These are phyloP conservation scores for Apodemia zela DNA, from an alignment of 2,888 invertebrate genomes.

Conservation along the genomic window DNA sequence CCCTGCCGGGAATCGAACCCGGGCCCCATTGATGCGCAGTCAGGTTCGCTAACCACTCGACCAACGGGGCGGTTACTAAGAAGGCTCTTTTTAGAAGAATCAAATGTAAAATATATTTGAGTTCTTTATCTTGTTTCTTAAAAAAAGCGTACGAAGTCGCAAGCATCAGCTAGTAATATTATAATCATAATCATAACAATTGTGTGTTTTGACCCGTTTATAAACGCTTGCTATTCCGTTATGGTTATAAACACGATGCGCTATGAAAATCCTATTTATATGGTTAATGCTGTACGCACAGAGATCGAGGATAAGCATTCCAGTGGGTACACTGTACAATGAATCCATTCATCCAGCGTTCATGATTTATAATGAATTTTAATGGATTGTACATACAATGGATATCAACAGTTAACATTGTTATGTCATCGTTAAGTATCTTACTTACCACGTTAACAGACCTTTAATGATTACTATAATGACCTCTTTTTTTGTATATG, in stretches of 20 bases:
- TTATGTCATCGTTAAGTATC: neutral
- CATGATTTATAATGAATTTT: slow-evolving; percentile 43
- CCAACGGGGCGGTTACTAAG: too few relatives aligned
- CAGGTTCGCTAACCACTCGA: too few relatives aligned
- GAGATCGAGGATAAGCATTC: slow-evolving; percentile 52
- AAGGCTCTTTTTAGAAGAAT: too few relatives aligned
- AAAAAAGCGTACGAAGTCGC: neutral
- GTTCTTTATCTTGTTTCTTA: too few relatives aligned
- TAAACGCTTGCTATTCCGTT: neutral
- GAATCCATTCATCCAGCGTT: slow-evolving; percentile 47
- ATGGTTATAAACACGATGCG: slow-evolving; percentile 5
- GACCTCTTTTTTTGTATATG: too few relatives aligned
- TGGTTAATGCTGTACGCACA: slow-evolving; percentile 21
- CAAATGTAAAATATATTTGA: too few relatives aligned
- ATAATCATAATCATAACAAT: neutral
- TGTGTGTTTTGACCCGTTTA: neutral
- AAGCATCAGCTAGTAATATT: neutral
- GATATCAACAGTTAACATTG: neutral
- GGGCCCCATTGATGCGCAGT: too few relatives aligned
- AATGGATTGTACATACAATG: slow-evolving; percentile 36
- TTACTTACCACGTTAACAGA: neutral
- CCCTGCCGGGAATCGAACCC: too few relatives aligned
- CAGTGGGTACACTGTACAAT: slow-evolving; percentile 58
- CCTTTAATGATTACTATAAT: neutral
- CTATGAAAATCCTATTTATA: slow-evolving; percentile 9